Evolutionary conservation across 2,113 vertebrate species (phyloP).

Genomic region (Abramis brama): DNA sequence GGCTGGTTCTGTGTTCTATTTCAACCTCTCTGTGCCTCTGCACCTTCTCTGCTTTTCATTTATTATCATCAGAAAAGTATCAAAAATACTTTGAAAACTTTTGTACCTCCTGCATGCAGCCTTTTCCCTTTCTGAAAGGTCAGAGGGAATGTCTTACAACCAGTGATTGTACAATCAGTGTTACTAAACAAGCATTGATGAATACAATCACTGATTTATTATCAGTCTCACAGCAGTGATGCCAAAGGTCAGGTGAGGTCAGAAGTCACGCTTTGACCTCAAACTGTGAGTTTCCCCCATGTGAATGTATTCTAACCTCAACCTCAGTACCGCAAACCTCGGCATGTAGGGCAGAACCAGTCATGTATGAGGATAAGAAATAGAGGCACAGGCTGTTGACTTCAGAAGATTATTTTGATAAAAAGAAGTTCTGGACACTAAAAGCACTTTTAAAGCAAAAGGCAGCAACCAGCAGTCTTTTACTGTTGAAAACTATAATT

Average conservation of each 20-base stretch:
- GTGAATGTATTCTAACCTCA: neutral
- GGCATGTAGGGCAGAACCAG: neutral
- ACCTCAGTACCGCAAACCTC: neutral
- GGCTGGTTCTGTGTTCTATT: slow-evolving; percentile 55
- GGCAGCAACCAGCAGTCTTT: slow-evolving; percentile 6
- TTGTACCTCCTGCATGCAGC: slow-evolving; percentile 53
- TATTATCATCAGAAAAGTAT: slow-evolving; percentile 20
- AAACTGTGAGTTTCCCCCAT: neutral
- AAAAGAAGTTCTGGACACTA: neutral
- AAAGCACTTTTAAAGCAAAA: slow-evolving; percentile 42
- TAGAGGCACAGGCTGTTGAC: neutral
- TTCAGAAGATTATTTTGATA: neutral
- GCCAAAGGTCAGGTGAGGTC: slow-evolving; percentile 66
- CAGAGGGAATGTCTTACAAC: slow-evolving; percentile 23
- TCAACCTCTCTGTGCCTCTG: neutral
- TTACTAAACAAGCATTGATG: neutral
- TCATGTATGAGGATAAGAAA: neutral
- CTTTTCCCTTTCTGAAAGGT: slow-evolving; percentile 3
- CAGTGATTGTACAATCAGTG: slow-evolving; percentile 28
- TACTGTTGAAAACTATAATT: neutral
- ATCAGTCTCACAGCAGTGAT: slow-evolving; percentile 61
- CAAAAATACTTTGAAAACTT: neutral
- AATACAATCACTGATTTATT: slow-evolving; percentile 54
- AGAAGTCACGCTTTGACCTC: neutral
- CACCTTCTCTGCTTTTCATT: slow-evolving; percentile 43